These are phyloP conservation scores for Melanotaenia maccullochi DNA, from an alignment of 2,797 vertebrate genomes.

Conservation along the genomic window DNA sequence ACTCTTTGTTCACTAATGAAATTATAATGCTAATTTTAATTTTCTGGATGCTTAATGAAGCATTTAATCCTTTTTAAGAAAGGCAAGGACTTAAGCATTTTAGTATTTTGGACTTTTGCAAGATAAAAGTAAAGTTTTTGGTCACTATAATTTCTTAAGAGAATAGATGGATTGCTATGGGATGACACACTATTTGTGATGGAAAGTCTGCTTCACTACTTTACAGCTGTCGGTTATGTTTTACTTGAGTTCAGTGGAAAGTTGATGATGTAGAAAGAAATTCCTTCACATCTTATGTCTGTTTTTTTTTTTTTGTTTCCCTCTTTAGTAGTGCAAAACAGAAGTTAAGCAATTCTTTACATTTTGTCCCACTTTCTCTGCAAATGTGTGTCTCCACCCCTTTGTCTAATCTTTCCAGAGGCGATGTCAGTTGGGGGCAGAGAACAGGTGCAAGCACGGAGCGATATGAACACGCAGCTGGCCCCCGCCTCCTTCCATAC, in stretches of 20 bases:
- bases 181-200: no score
- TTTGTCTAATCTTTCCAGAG: constrained; percentile 8
- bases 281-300: background rate
- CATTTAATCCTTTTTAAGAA: background rate
- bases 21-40: background rate
- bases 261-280: no score
- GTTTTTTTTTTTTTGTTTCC: no score
- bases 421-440: constrained; percentile 52
- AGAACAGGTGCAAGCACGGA: constrained; percentile 65
- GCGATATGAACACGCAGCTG: constrained; percentile 36
- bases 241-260: no score
- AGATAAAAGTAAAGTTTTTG: no score
- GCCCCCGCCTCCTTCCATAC: constrained; percentile 19
- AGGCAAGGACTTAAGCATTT: background rate
- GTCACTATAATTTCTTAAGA: no score
- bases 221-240: no score
- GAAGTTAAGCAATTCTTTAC: background rate
- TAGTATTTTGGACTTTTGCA: background rate
- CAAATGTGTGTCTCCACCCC: background rate
- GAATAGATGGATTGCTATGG: no score
- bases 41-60: background rate
- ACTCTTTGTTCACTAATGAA: background rate
- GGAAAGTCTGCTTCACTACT: no score
- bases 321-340: no score
- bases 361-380: constrained; percentile 1